Conservation (phyloP, 2,888 invertebrate genomes). For the Temnothorax unifasciatus region DNA sequence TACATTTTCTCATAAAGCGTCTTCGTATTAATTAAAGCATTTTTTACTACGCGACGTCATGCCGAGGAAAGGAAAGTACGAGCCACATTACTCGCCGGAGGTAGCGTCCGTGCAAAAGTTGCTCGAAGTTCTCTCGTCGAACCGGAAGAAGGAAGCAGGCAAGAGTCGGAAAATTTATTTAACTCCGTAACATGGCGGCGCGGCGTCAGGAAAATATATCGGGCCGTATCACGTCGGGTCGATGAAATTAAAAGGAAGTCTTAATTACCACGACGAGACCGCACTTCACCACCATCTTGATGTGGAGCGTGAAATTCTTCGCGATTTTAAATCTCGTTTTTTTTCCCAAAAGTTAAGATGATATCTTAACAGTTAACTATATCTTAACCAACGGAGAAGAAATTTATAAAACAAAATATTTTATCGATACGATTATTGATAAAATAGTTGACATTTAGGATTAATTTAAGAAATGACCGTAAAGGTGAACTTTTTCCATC, state of each 20-base stretch:
- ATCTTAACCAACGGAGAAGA: neutral
- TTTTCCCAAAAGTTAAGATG: neutral
- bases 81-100: slow-evolving; percentile 39
- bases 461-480: neutral
- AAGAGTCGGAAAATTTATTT: slow-evolving; percentile 63
- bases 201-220: slow-evolving; percentile 44
- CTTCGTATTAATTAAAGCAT: slow-evolving; percentile 77
- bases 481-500: neutral
- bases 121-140: slow-evolving; percentile 44
- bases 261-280: slow-evolving; percentile 54
- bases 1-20: slow-evolving; percentile 74
- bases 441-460: neutral
- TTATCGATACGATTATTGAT: neutral
- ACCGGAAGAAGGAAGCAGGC: slow-evolving; percentile 16
- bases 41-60: slow-evolving; percentile 62
- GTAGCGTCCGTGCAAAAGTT: slow-evolving; percentile 45
- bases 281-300: slow-evolving; percentile 15
- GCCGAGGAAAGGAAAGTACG: slow-evolving; percentile 58
- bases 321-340: slow-evolving; percentile 22
- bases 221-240: slow-evolving; percentile 46
- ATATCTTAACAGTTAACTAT: neutral
- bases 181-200: slow-evolving; percentile 48
- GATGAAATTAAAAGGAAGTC: slow-evolving; percentile 64
- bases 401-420: neutral
- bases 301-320: slow-evolving; percentile 18